These are phyloP conservation scores for Solea senegalensis DNA, from an alignment of 2,113 vertebrate species.

Conservation along the genomic window DNA sequence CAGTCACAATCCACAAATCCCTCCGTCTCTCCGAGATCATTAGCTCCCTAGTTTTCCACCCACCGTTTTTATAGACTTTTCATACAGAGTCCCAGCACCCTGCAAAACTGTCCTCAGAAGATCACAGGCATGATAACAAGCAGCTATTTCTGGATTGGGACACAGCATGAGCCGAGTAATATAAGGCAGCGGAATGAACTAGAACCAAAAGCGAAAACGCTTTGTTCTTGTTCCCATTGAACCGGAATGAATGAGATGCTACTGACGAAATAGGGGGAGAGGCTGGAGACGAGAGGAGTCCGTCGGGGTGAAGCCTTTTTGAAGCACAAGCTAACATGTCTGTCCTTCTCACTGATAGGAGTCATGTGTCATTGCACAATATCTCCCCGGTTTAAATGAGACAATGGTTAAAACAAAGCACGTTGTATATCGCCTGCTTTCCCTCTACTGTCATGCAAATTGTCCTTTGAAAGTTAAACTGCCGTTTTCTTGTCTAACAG, in stretches of 20 bases:
- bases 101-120: conserved; percentile 63
- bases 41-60: conserved; percentile 46
- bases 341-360: conserved; percentile 23
- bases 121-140: conserved; percentile 73
- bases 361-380: conserved; percentile 5
- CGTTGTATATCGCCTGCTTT: background rate
- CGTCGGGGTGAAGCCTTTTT: conserved; percentile 3
- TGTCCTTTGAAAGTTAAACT: conserved; percentile 11
- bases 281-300: conserved; percentile 13
- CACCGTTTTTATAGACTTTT: conserved; percentile 54
- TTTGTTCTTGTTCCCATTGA: conserved; percentile 68
- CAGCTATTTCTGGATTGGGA: conserved; percentile 70
- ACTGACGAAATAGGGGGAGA: background rate
- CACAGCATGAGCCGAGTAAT: conserved; percentile 36
- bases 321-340: conserved; percentile 17
- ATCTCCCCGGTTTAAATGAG: conserved; percentile 17
- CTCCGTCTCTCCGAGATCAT: conserved; percentile 51
- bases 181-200: conserved; percentile 29
- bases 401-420: conserved; percentile 42
- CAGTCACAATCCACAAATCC: conserved; percentile 32
- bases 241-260: conserved; percentile 19
- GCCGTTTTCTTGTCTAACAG: background rate
- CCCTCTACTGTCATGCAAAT: conserved; percentile 1
- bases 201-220: conserved; percentile 17
- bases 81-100: conserved; percentile 50